Conservation (phyloP, 2,113 vertebrate species). For the Electrona antarctica region DNA sequence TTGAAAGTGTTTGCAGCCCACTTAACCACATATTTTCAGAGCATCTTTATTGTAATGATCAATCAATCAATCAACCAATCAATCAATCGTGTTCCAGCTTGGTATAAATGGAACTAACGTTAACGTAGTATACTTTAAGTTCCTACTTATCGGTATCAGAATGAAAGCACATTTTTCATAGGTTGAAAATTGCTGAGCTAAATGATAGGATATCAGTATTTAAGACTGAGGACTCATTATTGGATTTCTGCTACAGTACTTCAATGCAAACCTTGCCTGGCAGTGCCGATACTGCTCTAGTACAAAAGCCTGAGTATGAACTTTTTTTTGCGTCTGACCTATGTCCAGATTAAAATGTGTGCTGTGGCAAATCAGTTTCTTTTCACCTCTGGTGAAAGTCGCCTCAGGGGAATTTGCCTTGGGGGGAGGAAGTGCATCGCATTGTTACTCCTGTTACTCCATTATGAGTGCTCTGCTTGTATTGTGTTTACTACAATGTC, state of each 20-base stretch:
- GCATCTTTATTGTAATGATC: too few relatives aligned
- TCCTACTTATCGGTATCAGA: too few relatives aligned
- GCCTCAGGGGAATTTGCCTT: constrained; percentile 60
- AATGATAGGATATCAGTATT: constrained; percentile 33
- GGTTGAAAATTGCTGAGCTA: constrained; percentile 21
- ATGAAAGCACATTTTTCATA: too few relatives aligned
- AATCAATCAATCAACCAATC: too few relatives aligned
- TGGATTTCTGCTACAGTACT: constrained; percentile 18
- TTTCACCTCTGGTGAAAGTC: constrained; percentile 55
- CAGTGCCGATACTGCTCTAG: constrained; percentile 7
- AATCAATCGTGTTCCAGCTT: too few relatives aligned
- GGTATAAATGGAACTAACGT: too few relatives aligned
- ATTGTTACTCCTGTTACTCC: constrained; percentile 58
- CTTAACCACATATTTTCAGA: too few relatives aligned
- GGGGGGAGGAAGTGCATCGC: constrained; percentile 28
- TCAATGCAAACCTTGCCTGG: background rate
- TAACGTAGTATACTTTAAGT: too few relatives aligned
- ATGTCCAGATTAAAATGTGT: constrained; percentile 46
- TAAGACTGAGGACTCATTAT: constrained; percentile 8
- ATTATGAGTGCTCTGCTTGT: constrained; percentile 59
- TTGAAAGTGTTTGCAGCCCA: too few relatives aligned
- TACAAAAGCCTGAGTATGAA: constrained; percentile 17
- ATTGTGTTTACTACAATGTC: constrained; percentile 61
- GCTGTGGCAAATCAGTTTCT: constrained; percentile 51
- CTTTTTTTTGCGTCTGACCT: constrained; percentile 44